phyloP scores from a whole-genome alignment of 2,797 vertebrate genomes.

The Atherinosoma microstoma region DNA sequence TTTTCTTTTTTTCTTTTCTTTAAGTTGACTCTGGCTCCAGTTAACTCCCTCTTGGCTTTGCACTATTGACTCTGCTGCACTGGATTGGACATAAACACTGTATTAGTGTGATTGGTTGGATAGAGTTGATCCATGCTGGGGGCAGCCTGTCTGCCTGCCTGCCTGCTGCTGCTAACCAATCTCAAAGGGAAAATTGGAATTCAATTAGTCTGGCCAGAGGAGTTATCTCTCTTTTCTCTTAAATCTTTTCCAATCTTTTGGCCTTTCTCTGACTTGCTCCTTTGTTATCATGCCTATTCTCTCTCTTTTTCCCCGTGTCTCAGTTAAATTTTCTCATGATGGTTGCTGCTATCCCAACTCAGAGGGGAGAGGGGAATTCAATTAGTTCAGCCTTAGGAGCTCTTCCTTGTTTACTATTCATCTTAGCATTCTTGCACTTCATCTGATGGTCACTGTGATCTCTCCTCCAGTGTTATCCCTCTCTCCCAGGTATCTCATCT shows the following conservation, averaged over 20 bases:
- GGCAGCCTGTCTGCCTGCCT: conserved; percentile 73
- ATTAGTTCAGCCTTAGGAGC: conserved; percentile 61
- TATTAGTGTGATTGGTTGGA: conserved; percentile 81
- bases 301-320: conserved; percentile 14
- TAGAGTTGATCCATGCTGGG: conserved; percentile 72
- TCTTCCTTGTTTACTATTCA: conserved; percentile 62
- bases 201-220: conserved; percentile 76
- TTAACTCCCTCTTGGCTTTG: conserved; percentile 56
- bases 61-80: conserved; percentile 62
- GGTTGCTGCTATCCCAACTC: conserved; percentile 31
- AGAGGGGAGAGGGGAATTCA: conserved; percentile 52
- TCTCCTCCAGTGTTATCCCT: conserved; percentile 13
- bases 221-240: conserved; percentile 47
- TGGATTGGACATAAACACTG: conserved; percentile 78
- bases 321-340: conserved; percentile 40
- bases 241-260: conserved; percentile 64
- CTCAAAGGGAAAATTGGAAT: conserved; percentile 77
- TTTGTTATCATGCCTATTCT: conserved; percentile 21
- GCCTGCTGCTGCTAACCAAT: conserved; percentile 74
- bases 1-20: conserved; percentile 27
- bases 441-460: conserved; percentile 54
- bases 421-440: conserved; percentile 44
- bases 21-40: conserved; percentile 31
- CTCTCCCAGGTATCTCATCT: conserved; percentile 26
- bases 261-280: conserved; percentile 37